phyloP scores from a whole-genome alignment of 2,888 invertebrate genomes.

The Chesias legatella region DNA sequence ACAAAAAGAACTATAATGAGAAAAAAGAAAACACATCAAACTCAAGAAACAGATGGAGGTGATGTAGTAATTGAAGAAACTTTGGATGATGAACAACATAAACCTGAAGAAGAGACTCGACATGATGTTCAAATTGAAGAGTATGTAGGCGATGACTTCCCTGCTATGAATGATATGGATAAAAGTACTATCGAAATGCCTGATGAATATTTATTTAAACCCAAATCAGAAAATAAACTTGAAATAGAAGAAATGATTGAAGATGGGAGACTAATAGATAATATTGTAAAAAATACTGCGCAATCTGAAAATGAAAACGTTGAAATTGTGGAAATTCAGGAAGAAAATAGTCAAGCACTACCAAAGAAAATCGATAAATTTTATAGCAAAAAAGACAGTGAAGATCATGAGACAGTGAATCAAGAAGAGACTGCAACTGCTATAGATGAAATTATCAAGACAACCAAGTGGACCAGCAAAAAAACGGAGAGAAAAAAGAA shows the following conservation, averaged over 20 bases:
- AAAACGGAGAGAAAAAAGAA: not conserved
- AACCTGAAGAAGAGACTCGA: constrained; percentile 22
- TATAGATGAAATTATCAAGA: no score
- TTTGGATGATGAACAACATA: constrained; percentile 57
- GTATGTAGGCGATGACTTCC: constrained; percentile 48
- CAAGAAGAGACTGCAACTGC: no score
- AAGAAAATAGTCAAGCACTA: no score
- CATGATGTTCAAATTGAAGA: constrained; percentile 67
- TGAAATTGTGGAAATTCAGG: no score
- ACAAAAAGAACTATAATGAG: constrained; percentile 79
- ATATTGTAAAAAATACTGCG: no score
- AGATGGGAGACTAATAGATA: no score
- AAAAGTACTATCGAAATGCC: constrained; percentile 60
- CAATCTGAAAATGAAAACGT: no score
- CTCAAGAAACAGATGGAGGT: constrained; percentile 44
- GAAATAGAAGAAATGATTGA: constrained; percentile 56
- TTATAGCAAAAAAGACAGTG: no score
- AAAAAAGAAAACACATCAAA: constrained; percentile 53
- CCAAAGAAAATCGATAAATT: no score
- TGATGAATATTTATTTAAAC: constrained; percentile 51
- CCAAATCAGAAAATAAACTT: constrained; percentile 48
- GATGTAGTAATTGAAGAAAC: constrained; percentile 78
- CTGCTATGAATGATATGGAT: constrained; percentile 36
- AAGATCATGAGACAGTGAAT: no score
- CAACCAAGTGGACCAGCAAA: no score